Base-by-base conservation (phyloP, 2,113 vertebrate species). In the Mungos mungo region DNA sequence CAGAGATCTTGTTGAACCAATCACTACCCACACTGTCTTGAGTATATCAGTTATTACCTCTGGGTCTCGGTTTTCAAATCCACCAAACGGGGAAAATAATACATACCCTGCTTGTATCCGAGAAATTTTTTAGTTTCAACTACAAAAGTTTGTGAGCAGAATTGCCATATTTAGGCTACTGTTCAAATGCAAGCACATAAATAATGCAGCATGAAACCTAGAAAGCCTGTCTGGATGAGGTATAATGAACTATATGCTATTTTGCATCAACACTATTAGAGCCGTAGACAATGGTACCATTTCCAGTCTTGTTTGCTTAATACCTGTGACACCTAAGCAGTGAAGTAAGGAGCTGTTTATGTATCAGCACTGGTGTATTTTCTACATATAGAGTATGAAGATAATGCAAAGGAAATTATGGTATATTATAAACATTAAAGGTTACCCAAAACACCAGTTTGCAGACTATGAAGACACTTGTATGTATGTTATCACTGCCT, bases 351-450 rank as follows among this genome's bases (percentile, higher is more conserved):
- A 72, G 13, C 18, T 96, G 71, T 31, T 95, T 68, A 41, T 63
- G 1, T 76, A 77, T 57, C 21, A 63, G 47, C 18, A 35, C 4
- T 63, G 13, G 18, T 60, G 23, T 82, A 60, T 60, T 77, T 95
- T 66, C 11, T 93, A 54, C 29, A 33, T 45, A 80, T 9, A 13
- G 47, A 86, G 5, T n/a, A 33, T 45, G 35, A 88, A 90, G 82
- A 89, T 91, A 93, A 95, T 89, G 68, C 7, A 13, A 93, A 96
- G 57, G 31, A 95, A 86, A 87, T 69, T 79, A 54, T 85, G 38
- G 83, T 35, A 45, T 16, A 50, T 57, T 35, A 13, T 27, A 89
- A 77, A 79, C 52, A 79, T 79, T 84, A 69, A 79, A 80, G 35
- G 88, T 14, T 35, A 87, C 50, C 5, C n/a, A 93, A 65, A 74